Base-by-base conservation (phyloP, 1,140 invertebrate genomes). In the Solen grandis region DNA sequence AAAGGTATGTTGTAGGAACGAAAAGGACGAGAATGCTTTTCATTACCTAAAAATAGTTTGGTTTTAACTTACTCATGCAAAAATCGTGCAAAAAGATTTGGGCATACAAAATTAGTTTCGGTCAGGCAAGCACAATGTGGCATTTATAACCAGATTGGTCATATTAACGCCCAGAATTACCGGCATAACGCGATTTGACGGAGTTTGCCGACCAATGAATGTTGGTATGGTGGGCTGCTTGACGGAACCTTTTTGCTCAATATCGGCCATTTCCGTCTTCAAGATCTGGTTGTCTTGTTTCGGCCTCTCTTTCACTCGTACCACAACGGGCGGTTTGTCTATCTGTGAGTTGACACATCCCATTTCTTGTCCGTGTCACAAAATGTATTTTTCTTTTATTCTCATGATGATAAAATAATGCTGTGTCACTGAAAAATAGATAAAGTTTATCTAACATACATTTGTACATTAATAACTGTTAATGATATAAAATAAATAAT, bases 251-350 rank as follows among this genome's bases (percentile, higher is more conserved):
- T 57, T 54, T 10, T 78, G 63, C 2, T 66, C 62, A 8, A 77
- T 1, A 36, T 78, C 75, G 10, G 75, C 68, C 8, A 78, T 50
- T 62, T 78, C 75, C 27, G 75, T 78, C 16, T 69, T 1, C 8
- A 78, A 16, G 1, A 78, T 36, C 5, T 69, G 63, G 22, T 78
- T 36, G 0, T 60, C 65, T n/a, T 78, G 75, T 46, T 60, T 66
- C 22, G 50, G 2, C n/a, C 75, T 22, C 52, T 57, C n/a, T 4
- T 33, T 41, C 14, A 65, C 63, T 27, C 65, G 54, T 5, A 13
- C 31, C 14, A 66, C 75, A 10, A n/a, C 46, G 25, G 75, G 75
- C 2, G 63, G 75, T 31, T 78, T 36, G 55, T 78, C 66, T 22
- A 78, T n/a, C 22, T 68, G 54, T 10, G 75, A 41, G 22, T 46